Conservation (phyloP, 2,888 invertebrate genomes). For the Chloromyia formosa region DNA sequence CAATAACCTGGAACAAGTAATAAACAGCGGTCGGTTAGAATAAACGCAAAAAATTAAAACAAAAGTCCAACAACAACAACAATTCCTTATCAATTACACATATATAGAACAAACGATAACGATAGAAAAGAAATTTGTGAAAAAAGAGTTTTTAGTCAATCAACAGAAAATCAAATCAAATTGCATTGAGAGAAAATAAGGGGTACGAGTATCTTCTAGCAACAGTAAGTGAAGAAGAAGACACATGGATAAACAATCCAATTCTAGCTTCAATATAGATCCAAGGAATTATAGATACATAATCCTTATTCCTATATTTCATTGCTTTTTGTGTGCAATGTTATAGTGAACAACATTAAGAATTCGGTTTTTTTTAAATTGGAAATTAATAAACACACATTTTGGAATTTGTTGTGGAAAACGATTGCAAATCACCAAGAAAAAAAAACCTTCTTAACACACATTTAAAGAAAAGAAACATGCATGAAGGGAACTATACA, state of each 20-base stretch:
- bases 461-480: conserved; percentile 28
- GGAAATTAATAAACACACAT: too few species aligned
- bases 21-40: conserved; percentile 54
- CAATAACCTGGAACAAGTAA: conserved; percentile 56
- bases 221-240: neutral
- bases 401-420: conserved; percentile 6
- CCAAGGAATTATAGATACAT: neutral
- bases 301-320: neutral
- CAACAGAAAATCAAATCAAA: neutral
- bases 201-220: too few species aligned
- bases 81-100: conserved; percentile 16
- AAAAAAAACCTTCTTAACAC: conserved; percentile 30
- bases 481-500: neutral
- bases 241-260: conserved; percentile 16
- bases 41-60: conserved; percentile 41
- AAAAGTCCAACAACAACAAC: conserved; percentile 10
- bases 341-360: conserved; percentile 4
- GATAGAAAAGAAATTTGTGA: neutral
- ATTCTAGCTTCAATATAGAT: conserved; percentile 5
- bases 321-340: neutral
- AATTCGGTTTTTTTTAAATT: too few species aligned
- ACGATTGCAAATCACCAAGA: conserved; percentile 10
- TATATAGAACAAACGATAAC: conserved; percentile 1
- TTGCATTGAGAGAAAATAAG: too few species aligned
- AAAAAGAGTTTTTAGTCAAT: neutral